Evolutionary conservation across 2,797 vertebrate genomes (phyloP).

Genomic region (Tachyglossus aculeatus): DNA sequence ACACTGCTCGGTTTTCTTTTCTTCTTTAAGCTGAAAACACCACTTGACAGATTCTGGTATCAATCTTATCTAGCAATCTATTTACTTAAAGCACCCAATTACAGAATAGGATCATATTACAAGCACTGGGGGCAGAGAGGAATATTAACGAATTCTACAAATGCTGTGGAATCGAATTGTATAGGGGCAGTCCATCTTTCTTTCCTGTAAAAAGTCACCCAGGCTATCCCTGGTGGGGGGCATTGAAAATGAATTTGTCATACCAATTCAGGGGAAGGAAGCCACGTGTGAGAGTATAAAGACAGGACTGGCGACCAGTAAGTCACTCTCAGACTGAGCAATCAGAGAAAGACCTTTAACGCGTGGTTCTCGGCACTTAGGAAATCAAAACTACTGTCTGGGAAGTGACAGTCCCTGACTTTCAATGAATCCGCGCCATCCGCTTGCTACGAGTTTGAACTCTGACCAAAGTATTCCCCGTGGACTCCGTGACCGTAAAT

Average conservation of each 20-base stretch:
- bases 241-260: constrained; percentile 47
- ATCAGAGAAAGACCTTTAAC: constrained; percentile 30
- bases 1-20: constrained; percentile 28
- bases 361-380: constrained; percentile 18
- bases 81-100: constrained; percentile 53
- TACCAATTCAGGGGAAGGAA: constrained; percentile 44
- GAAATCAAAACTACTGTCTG: constrained; percentile 52
- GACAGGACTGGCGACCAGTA: no score
- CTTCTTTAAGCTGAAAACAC: constrained; percentile 42
- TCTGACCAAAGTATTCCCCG: background rate
- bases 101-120: constrained; percentile 38
- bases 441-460: background rate
- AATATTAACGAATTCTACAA: constrained; percentile 5
- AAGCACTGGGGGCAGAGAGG: background rate
- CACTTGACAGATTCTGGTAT: constrained; percentile 39
- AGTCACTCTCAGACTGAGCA: background rate
- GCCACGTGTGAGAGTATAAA: constrained; percentile 5
- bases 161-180: constrained; percentile 7
- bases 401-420: constrained; percentile 25
- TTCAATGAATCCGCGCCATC: constrained; percentile 38
- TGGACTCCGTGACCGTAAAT: background rate
- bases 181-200: constrained; percentile 13
- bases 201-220: constrained; percentile 12
- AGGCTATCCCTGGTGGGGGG: constrained; percentile 4
- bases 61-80: constrained; percentile 57